Evolutionary conservation across 2,113 vertebrate genomes (phyloP), one percentile per base, ranked within the genome.

Genomic region (Chunga burmeisteri): DNA sequence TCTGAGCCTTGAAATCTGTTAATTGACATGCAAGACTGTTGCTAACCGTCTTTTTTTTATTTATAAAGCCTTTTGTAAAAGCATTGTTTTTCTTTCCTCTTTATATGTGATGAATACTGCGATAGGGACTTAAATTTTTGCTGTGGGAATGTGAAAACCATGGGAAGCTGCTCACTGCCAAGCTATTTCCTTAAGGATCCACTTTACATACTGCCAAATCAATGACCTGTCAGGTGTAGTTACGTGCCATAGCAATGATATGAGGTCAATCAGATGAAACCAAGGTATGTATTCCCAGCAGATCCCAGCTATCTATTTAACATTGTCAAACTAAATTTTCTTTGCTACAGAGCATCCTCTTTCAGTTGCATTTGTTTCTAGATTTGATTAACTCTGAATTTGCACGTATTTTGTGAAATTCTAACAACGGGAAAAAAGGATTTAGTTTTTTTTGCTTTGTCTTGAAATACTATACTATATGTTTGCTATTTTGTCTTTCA

Each of bases 141-240:
- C 85, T 83, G 56, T 88, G 56, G 72, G 62, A 94, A 90, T 61
- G 44, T 81, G 73, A 81, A 94, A 94, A 93, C 88, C 50, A 71
- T 15, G 32, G 77, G 82, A 93, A 92, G 38, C 87, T 66, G 77
- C 68, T 92, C 67, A 86, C 85, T 92, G 86, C 89, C 86, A 81
- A 81, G 81, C 42, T 81, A 47, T 88, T 96, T 96, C 82, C 89
- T 88, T 77, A 77, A 96, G 66, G 81, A 89, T 77, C 82, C 56
- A 36, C 74, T 80, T 88, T 95, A 67, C 83, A 82, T 88, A 53
- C 80, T 84, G 82, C 63, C 86, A 77, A 82, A 94, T 94, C 87
- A 93, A 90, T 95, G 91, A 46, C 88, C 79, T 97, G 95, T 93
- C 97, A 97, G 71, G 72, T 93, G 65, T 63, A 90, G 93, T 96